phyloP scores from a whole-genome alignment of 2,113 vertebrate genomes.

The Brienomyrus brachyistius region DNA sequence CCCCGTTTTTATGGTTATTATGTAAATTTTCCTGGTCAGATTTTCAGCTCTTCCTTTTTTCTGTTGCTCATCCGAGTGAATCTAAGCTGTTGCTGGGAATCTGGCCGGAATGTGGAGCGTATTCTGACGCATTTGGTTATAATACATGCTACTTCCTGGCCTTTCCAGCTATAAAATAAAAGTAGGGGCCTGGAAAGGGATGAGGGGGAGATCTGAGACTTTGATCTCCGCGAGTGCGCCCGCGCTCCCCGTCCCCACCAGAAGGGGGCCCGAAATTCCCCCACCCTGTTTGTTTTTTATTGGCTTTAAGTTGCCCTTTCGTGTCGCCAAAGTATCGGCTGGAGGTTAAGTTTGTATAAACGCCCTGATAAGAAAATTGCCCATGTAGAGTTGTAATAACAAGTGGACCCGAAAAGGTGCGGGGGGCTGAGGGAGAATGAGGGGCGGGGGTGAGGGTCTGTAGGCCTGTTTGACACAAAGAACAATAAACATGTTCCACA shows the following conservation, averaged over 20 bases:
- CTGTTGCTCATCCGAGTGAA: not conserved
- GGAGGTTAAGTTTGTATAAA: constrained; percentile 45
- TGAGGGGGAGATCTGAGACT: not conserved
- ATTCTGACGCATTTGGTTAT: not conserved
- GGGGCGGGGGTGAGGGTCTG: constrained; percentile 21
- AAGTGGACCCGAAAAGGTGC: constrained; percentile 29
- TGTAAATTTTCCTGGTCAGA: not conserved
- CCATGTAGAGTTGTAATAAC: constrained; percentile 42
- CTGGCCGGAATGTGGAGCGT: not conserved
- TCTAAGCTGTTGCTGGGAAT: not conserved
- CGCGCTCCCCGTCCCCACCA: not conserved
- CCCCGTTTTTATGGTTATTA: not conserved
- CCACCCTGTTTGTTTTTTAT: constrained; percentile 23
- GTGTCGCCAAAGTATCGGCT: constrained; percentile 21
- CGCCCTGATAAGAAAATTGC: constrained; percentile 45
- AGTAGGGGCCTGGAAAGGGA: not conserved
- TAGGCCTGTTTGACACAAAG: constrained; percentile 45
- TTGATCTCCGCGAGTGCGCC: not conserved
- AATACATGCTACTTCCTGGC: not conserved
- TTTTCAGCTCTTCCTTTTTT: not conserved
- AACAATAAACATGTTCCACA: constrained; percentile 51
- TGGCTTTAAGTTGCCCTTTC: constrained; percentile 15
- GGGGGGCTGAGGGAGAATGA: not conserved
- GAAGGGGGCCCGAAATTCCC: not conserved
- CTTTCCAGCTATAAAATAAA: not conserved